These are phyloP conservation scores for Pseudanteris insignis DNA, from an alignment of 2,888 invertebrate species.

Conservation along the genomic window DNA sequence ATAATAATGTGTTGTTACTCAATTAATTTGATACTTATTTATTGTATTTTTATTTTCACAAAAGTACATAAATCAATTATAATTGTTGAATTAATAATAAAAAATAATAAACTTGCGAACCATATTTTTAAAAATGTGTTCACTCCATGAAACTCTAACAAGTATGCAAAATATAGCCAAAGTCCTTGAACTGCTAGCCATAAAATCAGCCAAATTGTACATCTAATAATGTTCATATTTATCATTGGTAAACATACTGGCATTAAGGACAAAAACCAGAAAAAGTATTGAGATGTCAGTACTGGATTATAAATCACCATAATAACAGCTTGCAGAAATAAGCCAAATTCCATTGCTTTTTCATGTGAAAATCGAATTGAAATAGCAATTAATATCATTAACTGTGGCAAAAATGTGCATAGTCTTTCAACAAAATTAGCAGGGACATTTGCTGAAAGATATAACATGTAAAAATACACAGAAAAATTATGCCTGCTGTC, in stretches of 20 bases:
- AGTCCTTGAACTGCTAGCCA: constrained; percentile 81
- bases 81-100: constrained; percentile 80
- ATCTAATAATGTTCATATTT: constrained; percentile 68
- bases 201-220: constrained; percentile 68
- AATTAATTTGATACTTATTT: no score
- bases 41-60: neutral
- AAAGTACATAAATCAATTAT: constrained; percentile 57
- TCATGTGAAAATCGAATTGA: constrained; percentile 73
- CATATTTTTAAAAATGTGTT: constrained; percentile 88
- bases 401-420: constrained; percentile 74
- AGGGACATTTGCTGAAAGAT: constrained; percentile 74
- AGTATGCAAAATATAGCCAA: constrained; percentile 92
- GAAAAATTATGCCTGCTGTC: constrained; percentile 97
- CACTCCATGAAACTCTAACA: constrained; percentile 86
- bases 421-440: constrained; percentile 72
- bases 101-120: constrained; percentile 84
- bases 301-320: constrained; percentile 96
- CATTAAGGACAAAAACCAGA: constrained; percentile 93
- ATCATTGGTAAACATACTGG: constrained; percentile 83
- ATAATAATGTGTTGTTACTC: no score
- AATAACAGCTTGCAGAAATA: constrained; percentile 85
- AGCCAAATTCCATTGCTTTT: constrained; percentile 81
- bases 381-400: constrained; percentile 73
- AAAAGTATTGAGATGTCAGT: constrained; percentile 95
- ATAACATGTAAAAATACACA: constrained; percentile 91